phyloP scores from a whole-genome alignment of 2,888 invertebrate species.

The Uloborus plumipes region DNA sequence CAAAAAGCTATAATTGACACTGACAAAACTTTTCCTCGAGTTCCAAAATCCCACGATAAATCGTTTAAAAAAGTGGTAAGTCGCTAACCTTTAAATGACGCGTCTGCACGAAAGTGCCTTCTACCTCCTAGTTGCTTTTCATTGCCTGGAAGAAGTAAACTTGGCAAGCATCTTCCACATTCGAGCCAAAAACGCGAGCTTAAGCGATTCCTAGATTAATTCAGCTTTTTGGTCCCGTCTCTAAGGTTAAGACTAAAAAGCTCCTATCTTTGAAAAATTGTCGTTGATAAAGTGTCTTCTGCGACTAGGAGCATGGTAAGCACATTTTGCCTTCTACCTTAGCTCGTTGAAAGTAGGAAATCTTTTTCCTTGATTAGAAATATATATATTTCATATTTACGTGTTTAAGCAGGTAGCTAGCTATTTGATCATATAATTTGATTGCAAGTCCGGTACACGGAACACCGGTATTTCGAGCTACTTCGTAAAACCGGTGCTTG shows the following conservation, averaged over 20 bases:
- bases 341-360: too few species aligned
- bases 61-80: neutral
- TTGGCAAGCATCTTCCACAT: slow-evolving; percentile 44
- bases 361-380: too few species aligned
- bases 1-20: too few species aligned
- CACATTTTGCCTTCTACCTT: neutral
- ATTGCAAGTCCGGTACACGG: too few species aligned
- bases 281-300: slow-evolving; percentile 1
- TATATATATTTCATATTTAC: too few species aligned
- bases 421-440: too few species aligned
- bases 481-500: too few species aligned
- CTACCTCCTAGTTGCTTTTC: slow-evolving; percentile 40
- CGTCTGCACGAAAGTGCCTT: slow-evolving; percentile 46
- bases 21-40: neutral
- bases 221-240: slow-evolving; percentile 22
- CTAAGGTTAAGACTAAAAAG: slow-evolving; percentile 11
- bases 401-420: too few species aligned
- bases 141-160: slow-evolving; percentile 57
- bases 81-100: slow-evolving; percentile 54
- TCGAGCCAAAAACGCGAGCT: slow-evolving; percentile 47
- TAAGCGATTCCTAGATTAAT: slow-evolving; percentile 33
- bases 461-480: too few species aligned
- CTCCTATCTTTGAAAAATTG: slow-evolving; percentile 1
- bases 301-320: slow-evolving; percentile 45
- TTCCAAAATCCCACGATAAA: slow-evolving; percentile 5